These are phyloP conservation scores for Chromis chromis DNA, from an alignment of 2,797 vertebrate species.

Conservation along the genomic window DNA sequence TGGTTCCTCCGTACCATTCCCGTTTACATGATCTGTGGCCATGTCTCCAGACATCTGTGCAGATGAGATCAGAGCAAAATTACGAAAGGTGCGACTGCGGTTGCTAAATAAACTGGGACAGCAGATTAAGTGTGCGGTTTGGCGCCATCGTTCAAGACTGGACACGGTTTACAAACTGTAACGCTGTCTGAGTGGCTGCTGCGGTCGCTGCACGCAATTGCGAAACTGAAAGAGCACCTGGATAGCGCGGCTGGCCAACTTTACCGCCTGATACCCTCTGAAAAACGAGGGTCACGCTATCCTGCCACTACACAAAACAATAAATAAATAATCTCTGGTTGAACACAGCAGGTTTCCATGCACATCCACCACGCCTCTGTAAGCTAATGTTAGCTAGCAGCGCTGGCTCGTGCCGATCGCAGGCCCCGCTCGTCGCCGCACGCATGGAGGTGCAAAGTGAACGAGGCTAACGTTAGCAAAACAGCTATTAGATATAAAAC, in stretches of 20 bases:
- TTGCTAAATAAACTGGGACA: not conserved
- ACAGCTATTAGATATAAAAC: rapidly evolving
- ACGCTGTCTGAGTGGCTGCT: too few species aligned
- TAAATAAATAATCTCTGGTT: not conserved
- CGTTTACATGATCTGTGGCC: constrained; percentile 98
- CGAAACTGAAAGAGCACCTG: not conserved
- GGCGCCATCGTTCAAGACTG: constrained; percentile 23
- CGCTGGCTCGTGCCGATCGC: not conserved
- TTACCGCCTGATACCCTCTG: not conserved
- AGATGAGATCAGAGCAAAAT: constrained; percentile 75
- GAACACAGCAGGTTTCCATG: not conserved
- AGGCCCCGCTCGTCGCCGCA: constrained; percentile 3
- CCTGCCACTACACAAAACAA: not conserved
- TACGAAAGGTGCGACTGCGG: not conserved
- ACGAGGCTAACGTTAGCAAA: rapidly evolving
- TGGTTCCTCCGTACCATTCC: constrained; percentile 95
- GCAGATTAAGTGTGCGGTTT: not conserved
- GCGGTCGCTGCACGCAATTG: not conserved
- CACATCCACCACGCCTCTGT: constrained; percentile 46
- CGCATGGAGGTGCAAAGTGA: not conserved
- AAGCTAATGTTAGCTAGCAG: not conserved
- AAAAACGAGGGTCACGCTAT: not conserved
- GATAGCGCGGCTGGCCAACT: too few species aligned
- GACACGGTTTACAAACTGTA: not conserved
- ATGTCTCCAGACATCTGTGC: constrained; percentile 95